Conservation (phyloP, 1,140 invertebrate genomes). For the Drosophila nasuta region DNA sequence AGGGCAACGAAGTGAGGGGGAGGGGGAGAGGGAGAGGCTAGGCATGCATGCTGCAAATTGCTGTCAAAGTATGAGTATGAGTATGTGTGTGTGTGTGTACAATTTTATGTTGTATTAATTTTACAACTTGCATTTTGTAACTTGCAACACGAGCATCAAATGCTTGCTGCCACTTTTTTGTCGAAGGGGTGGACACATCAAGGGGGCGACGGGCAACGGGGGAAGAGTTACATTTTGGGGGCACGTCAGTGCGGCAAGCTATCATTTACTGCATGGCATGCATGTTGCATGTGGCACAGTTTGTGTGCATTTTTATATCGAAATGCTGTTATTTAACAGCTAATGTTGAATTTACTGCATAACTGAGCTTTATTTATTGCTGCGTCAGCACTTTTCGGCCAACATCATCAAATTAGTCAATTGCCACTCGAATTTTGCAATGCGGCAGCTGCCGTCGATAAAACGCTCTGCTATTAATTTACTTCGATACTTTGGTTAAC, state of each 20-base stretch:
- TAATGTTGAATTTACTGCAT: not conserved
- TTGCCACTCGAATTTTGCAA: not conserved
- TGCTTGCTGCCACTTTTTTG: not conserved
- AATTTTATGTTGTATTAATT: conserved; percentile 75
- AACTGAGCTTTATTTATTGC: not conserved
- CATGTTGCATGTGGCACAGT: not conserved
- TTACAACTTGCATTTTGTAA: conserved; percentile 67
- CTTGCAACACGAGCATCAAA: conserved; percentile 37
- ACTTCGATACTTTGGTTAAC: too few species aligned
- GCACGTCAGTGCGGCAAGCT: conserved; percentile 1
- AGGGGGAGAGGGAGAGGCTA: not conserved
- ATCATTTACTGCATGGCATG: conserved; percentile 1
- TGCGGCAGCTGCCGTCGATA: not conserved
- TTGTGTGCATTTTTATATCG: not conserved
- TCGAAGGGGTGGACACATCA: not conserved
- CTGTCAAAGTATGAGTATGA: conserved; percentile 19
- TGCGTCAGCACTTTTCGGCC: not conserved
- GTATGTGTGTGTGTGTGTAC: conserved; percentile 24
- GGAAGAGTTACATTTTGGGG: too few species aligned
- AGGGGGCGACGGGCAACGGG: not conserved
- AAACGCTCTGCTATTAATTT: too few species aligned
- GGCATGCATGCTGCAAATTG: conserved; percentile 54
- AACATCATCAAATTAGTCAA: conserved; percentile 3
- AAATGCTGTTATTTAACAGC: conserved; percentile 11
- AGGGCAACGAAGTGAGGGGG: not conserved